These are phyloP conservation scores for Reticulitermes lucifugus DNA, from an alignment of 2,888 invertebrate genomes.

Conservation along the genomic window DNA sequence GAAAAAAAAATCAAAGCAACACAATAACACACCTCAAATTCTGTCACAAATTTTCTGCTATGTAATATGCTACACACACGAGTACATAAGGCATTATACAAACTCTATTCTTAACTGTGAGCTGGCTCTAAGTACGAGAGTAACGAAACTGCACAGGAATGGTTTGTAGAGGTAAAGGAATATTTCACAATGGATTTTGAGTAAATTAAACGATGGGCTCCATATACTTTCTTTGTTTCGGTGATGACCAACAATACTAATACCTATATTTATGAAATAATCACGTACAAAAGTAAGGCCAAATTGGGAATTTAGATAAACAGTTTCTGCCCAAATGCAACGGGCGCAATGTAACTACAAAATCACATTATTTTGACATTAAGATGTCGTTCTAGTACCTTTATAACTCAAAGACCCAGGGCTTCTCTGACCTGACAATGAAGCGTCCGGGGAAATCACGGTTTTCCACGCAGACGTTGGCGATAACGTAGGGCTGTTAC, in stretches of 20 bases:
- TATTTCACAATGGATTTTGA: neutral
- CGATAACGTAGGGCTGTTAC: constrained; percentile 74
- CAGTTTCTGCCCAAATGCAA: neutral
- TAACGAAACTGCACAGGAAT: neutral
- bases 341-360: neutral
- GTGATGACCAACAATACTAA: neutral
- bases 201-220: neutral
- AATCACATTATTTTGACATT: neutral
- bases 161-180: neutral
- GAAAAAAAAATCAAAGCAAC: constrained; percentile 52
- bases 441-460: constrained; percentile 76
- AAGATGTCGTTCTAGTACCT: constrained; percentile 65
- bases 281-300: neutral
- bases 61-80: neutral
- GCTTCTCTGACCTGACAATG: constrained; percentile 77
- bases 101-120: neutral
- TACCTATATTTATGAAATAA: neutral
- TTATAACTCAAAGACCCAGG: constrained; percentile 79
- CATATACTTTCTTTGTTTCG: constrained; percentile 10
- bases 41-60: neutral
- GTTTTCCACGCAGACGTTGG: constrained; percentile 75
- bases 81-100: neutral
- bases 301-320: neutral
- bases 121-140: neutral
- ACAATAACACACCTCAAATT: neutral